Percentiles rank a stretch among this genome's conserved stretches.
Conservation (phyloP, 2,113 vertebrate species). For the Manacus vitellinus region DNA sequence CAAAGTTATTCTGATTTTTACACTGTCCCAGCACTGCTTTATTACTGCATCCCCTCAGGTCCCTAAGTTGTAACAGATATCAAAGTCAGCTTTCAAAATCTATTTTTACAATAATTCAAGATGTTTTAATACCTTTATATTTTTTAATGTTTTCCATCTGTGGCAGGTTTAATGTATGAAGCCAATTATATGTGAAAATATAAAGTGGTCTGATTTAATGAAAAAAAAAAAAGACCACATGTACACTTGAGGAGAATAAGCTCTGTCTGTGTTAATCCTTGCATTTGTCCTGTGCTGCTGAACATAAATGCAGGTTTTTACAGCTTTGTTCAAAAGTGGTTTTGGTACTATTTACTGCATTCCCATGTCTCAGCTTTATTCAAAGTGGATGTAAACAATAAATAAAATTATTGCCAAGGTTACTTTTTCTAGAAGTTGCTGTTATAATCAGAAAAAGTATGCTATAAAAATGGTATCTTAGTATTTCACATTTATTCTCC, state of each 20-base stretch:
- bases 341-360: not conserved
- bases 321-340: not conserved
- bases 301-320: not conserved
- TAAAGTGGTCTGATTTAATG: not conserved
- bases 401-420: conserved; percentile 19
- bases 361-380: conserved; percentile 1
- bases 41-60: not conserved
- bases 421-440: not conserved
- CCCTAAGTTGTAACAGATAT: not conserved
- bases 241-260: not conserved
- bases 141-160: not conserved
- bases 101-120: conserved; percentile 44
- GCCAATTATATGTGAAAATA: not conserved
- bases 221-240: not conserved
- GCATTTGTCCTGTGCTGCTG: not conserved
- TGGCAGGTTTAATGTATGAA: not conserved
- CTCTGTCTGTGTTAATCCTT: not conserved
- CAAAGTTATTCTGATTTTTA: conserved; percentile 1
- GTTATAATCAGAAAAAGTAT: conserved; percentile 26
- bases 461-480: conserved; percentile 24
- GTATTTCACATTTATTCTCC: conserved; percentile 41
- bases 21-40: not conserved
- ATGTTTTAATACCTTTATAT: not conserved
- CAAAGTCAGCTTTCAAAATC: conserved; percentile 22
- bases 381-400: conserved; percentile 1